These are phyloP conservation scores for Eulemur macaco DNA, from an alignment of 2,113 vertebrate genomes.

Conservation along the genomic window DNA sequence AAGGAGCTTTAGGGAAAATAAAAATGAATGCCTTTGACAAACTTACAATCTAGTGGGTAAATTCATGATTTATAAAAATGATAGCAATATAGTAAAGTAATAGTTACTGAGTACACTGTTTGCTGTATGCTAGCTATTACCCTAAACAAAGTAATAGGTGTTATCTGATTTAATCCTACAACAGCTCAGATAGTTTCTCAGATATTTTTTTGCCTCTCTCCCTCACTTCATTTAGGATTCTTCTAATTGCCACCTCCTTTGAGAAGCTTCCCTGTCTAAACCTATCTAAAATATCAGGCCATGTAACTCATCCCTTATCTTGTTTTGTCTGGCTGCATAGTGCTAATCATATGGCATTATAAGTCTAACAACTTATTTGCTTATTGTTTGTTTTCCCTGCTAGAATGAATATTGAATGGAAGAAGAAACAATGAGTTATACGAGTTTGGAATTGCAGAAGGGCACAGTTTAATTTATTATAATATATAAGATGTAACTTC, in stretches of 20 bases:
- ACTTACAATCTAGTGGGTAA: background rate
- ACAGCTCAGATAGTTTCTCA: background rate
- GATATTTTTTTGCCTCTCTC: background rate
- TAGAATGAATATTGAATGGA: constrained; percentile 23
- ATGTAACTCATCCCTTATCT: background rate
- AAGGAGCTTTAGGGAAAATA: constrained; percentile 27
- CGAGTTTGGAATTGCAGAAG: background rate
- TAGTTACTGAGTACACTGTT: background rate
- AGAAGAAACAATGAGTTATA: constrained; percentile 23
- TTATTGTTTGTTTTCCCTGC: background rate
- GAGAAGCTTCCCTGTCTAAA: background rate
- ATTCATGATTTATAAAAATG: constrained; percentile 36
- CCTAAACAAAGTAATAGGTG: background rate
- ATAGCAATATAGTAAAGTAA: constrained; percentile 40
- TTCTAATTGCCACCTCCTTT: background rate
- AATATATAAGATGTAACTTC: background rate
- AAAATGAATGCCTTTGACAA: constrained; percentile 32
- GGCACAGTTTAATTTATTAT: background rate
- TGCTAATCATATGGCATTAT: background rate
- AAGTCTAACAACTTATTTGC: background rate
- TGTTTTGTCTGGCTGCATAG: background rate
- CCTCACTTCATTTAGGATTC: background rate
- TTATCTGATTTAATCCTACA: background rate
- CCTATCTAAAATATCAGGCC: background rate
- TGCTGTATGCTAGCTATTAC: background rate